Percentiles rank a stretch among this genome's conserved stretches.
These are phyloP conservation scores for Hypocryptadius cinnamomeus DNA, from an alignment of 2,113 vertebrate species.

Conservation along the genomic window DNA sequence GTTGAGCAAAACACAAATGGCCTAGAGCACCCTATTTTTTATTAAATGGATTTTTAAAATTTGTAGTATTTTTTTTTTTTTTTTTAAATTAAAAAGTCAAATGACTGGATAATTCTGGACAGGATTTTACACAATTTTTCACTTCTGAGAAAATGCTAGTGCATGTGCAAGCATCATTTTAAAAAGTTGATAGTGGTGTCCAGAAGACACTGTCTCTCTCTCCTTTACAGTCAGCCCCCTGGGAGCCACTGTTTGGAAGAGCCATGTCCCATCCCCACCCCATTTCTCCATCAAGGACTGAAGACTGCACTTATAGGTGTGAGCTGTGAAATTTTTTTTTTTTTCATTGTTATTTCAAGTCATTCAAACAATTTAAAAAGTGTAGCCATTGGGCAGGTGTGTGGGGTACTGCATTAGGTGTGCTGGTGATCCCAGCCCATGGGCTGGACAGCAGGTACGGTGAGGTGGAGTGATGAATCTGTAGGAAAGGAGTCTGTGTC, in stretches of 20 bases:
- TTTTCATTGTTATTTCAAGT: neutral
- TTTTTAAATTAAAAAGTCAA: neutral
- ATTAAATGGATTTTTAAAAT: neutral
- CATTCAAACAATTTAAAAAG: neutral
- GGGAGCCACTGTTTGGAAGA: neutral
- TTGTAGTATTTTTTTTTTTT: neutral
- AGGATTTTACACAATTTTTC: neutral
- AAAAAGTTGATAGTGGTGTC: neutral
- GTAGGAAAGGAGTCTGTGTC: neutral
- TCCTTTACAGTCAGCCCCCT: rapidly evolving
- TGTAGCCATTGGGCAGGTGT: neutral
- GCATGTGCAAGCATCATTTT: rapidly evolving
- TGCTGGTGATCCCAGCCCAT: neutral
- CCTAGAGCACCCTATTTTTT: neutral
- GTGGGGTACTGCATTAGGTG: neutral
- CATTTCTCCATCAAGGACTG: rapidly evolving
- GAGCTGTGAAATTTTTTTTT: neutral
- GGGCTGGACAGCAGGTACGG: too few relatives aligned
- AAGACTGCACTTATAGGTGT: rapidly evolving
- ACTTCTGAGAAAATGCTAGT: neutral
- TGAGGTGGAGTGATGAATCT: rapidly evolving
- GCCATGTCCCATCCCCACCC: rapidly evolving
- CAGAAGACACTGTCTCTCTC: neutral
- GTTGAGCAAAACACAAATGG: neutral
- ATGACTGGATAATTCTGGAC: neutral